A percentile compares a stretch with the other conserved stretches of the same genome.
These are phyloP conservation scores for Agrotis clavis DNA, from an alignment of 2,888 invertebrate genomes.

Conservation along the genomic window DNA sequence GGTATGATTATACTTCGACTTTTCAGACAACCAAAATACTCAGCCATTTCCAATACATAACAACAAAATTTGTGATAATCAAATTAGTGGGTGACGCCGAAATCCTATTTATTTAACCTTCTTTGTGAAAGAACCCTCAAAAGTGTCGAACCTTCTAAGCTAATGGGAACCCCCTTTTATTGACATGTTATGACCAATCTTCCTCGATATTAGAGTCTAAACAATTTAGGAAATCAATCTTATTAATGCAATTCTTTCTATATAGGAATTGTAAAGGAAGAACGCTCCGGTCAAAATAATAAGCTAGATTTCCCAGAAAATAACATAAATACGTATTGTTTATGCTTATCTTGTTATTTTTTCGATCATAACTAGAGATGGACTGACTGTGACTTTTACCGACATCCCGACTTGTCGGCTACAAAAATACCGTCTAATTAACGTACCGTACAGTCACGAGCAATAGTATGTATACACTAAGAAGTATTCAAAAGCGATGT, in stretches of 20 bases:
- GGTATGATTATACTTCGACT: neutral
- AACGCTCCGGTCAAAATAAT: neutral
- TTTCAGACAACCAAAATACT: neutral
- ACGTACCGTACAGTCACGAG: too few species aligned
- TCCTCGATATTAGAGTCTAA: neutral
- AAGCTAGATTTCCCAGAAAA: slow-evolving; percentile 1
- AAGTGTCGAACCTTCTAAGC: slow-evolving; percentile 13
- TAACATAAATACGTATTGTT: neutral
- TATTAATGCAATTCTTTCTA: neutral
- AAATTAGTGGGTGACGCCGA: slow-evolving; percentile 16
- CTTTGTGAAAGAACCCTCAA: slow-evolving; percentile 21
- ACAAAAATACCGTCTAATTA: too few species aligned
- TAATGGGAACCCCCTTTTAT: slow-evolving; percentile 4
- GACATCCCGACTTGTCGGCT: too few species aligned
- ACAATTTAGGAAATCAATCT: neutral
- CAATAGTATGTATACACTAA: too few species aligned
- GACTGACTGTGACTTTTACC: too few species aligned
- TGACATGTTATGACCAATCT: neutral
- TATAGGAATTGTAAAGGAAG: slow-evolving; percentile 6
- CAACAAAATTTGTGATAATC: slow-evolving; percentile 12
- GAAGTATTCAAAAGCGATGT: too few species aligned
- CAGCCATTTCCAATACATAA: neutral
- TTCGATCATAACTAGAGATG: neutral
- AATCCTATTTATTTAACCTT: slow-evolving; percentile 22
- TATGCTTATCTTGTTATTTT: neutral